Percentiles rank a stretch among this genome's conserved stretches.
Evolutionary conservation across 2,113 vertebrate species (phyloP).

Genomic region (Actenoides hombroni): DNA sequence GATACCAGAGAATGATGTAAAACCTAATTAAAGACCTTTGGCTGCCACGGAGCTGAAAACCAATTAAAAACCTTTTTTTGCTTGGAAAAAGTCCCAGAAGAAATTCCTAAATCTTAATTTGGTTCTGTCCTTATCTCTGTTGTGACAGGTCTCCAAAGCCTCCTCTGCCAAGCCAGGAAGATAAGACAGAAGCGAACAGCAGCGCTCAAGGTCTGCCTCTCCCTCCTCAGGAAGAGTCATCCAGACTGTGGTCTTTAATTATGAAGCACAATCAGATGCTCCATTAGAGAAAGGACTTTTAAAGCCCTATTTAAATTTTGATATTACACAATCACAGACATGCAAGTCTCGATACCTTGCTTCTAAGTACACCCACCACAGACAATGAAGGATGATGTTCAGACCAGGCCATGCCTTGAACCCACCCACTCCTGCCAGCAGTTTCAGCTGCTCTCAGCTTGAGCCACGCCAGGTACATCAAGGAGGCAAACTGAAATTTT

Average conservation of each 20-base stretch:
- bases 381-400: not conserved
- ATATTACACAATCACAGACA: not conserved
- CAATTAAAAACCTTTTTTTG: slow-evolving; percentile 21
- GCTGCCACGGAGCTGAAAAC: not conserved
- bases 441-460: not conserved
- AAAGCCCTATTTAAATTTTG: not conserved
- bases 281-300: not conserved
- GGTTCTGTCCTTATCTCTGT: not conserved
- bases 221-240: not conserved
- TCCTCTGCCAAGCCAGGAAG: not conserved
- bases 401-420: not conserved
- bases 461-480: fast-evolving
- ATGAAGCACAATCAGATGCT: not conserved
- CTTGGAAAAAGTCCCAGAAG: slow-evolving; percentile 17
- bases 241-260: not conserved
- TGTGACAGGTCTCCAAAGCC: not conserved
- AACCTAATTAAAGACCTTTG: slow-evolving; percentile 40
- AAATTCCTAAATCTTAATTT: slow-evolving; percentile 56
- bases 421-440: not conserved
- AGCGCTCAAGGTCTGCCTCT: not conserved
- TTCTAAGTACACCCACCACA: not conserved
- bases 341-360: fast-evolving
- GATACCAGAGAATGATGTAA: not conserved
- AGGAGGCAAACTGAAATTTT: not conserved
- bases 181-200: not conserved